A percentile compares a stretch with the other conserved stretches of the same genome.
phyloP scores from a whole-genome alignment of 2,113 vertebrate species.

The Mesembrinibis cayennensis region DNA sequence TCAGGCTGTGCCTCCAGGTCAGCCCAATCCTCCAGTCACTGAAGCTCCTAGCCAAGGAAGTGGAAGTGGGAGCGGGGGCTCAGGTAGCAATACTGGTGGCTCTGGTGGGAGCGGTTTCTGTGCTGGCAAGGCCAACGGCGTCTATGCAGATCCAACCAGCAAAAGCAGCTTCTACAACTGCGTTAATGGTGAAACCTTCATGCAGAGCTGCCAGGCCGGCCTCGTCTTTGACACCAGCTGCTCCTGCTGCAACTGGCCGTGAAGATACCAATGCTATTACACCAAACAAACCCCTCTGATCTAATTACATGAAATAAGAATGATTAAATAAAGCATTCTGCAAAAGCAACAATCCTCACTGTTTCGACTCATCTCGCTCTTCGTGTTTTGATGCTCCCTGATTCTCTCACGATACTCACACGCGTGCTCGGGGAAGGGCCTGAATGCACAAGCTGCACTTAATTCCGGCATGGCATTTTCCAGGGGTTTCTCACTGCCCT shows the following conservation, averaged over 20 bases:
- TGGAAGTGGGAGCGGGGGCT: background rate
- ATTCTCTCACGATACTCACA: background rate
- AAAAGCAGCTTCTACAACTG: slow-evolving; percentile 74
- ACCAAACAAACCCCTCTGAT: too few species aligned
- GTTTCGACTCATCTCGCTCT: accelerated
- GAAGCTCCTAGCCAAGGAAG: background rate
- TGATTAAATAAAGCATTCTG: background rate
- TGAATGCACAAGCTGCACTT: background rate
- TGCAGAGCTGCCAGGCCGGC: slow-evolving; percentile 10
- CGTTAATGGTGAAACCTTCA: slow-evolving; percentile 1
- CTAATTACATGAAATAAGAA: too few species aligned
- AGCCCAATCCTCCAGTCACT: slow-evolving; percentile 42
- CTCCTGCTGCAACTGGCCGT: slow-evolving; percentile 77
- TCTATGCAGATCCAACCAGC: slow-evolving; percentile 71
- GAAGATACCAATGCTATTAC: background rate
- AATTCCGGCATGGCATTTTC: background rate
- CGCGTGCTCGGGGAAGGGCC: background rate
- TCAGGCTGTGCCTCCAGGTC: slow-evolving; percentile 45
- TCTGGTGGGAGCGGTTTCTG: slow-evolving; percentile 63
- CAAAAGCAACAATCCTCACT: background rate
- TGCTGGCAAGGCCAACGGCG: slow-evolving; percentile 68
- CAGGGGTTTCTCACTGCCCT: background rate
- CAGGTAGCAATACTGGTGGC: background rate
- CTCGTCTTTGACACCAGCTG: slow-evolving; percentile 74
- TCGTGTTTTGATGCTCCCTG: background rate